A percentile compares a stretch with the other conserved stretches of the same genome.
These are phyloP conservation scores for Erythrolamprus reginae DNA, from an alignment of 2,113 vertebrate species.

Conservation along the genomic window DNA sequence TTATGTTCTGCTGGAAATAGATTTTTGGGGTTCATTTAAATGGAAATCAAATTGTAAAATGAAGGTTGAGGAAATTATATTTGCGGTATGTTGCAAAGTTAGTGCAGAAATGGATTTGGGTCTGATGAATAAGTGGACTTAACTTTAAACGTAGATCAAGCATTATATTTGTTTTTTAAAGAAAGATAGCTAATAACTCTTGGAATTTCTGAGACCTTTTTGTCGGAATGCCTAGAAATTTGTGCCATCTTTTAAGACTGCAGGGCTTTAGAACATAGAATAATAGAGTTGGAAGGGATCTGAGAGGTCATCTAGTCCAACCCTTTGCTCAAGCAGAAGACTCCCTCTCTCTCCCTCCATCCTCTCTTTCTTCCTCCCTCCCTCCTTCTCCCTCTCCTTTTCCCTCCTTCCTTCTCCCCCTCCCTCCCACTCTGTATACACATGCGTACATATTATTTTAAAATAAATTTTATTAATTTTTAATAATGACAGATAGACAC, in stretches of 20 bases:
- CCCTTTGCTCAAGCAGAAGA: too few species aligned
- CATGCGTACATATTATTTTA: too few species aligned
- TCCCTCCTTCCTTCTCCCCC: too few species aligned
- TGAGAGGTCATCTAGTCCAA: too few species aligned
- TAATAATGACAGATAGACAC: too few species aligned
- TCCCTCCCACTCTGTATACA: too few species aligned
- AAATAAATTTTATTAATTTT: too few species aligned
- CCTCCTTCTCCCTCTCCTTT: rapidly evolving
- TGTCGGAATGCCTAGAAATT: not conserved
- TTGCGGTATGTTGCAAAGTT: not conserved
- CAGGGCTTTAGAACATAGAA: too few species aligned
- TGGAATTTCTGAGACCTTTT: not conserved
- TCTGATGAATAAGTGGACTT: not conserved
- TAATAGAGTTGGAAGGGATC: too few species aligned
- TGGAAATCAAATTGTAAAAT: not conserved
- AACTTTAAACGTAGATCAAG: not conserved
- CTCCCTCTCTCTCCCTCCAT: too few species aligned
- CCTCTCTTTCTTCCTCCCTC: rapidly evolving
- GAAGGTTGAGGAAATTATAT: not conserved
- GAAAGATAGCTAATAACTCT: too few species aligned
- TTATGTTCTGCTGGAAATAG: not conserved
- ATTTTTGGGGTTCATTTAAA: not conserved
- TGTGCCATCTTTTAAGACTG: not conserved
- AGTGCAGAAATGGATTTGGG: not conserved
- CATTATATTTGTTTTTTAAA: too few species aligned